Conservation (phyloP, 2,888 invertebrate species). For the Callosobruchus maculatus region DNA sequence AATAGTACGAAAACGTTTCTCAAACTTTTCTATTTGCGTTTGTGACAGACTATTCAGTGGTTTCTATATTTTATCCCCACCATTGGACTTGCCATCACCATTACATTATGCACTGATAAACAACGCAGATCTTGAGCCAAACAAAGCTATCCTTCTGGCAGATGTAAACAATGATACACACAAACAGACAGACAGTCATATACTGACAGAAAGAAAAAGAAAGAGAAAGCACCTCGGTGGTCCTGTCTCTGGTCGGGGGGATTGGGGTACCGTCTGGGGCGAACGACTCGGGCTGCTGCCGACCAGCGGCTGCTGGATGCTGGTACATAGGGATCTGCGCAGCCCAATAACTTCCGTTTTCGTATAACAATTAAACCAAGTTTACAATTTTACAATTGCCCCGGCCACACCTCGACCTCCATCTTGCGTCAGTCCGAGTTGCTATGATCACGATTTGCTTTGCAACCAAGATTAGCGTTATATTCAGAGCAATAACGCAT, state of each 20-base stretch:
- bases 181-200: neutral
- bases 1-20: too few species aligned
- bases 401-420: neutral
- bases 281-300: slow-evolving; percentile 41
- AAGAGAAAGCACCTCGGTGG: slow-evolving; percentile 48
- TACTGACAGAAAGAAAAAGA: neutral
- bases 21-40: too few species aligned
- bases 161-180: neutral
- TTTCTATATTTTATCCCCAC: too few species aligned
- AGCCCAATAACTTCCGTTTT: slow-evolving; percentile 45
- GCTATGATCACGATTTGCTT: neutral
- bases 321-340: slow-evolving; percentile 61
- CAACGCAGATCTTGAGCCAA: neutral
- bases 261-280: slow-evolving; percentile 50
- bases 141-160: neutral
- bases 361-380: slow-evolving; percentile 7
- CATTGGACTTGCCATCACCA: too few species aligned
- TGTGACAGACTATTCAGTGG: too few species aligned
- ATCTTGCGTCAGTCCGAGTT: neutral
- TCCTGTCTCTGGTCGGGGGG: slow-evolving; percentile 50
- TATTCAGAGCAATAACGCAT: too few species aligned
- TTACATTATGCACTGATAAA: too few species aligned
- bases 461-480: too few species aligned
- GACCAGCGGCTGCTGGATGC: slow-evolving; percentile 57
- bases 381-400: neutral